Conservation (phyloP, 2,113 vertebrate species). For the Gobiocypris rarus region DNA sequence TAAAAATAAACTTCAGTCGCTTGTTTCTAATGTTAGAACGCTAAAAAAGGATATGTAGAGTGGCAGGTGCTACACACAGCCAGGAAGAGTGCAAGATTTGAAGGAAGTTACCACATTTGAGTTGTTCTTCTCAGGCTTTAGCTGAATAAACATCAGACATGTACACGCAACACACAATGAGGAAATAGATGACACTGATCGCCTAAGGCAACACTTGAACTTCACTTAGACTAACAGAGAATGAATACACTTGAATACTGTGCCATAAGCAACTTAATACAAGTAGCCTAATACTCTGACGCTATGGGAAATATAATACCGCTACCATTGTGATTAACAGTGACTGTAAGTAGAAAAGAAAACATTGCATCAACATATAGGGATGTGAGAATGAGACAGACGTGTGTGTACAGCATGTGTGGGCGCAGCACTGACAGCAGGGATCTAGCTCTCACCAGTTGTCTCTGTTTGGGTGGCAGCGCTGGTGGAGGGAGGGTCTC, state of each 20-base stretch:
- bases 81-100: not conserved
- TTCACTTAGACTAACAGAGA: constrained; percentile 9
- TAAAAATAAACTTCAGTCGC: not conserved
- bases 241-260: not conserved
- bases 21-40: not conserved
- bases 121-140: not conserved
- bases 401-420: not conserved
- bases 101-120: not conserved
- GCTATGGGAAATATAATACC: not conserved
- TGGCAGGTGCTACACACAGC: not conserved
- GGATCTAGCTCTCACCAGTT: constrained; percentile 81
- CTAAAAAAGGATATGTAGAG: not conserved
- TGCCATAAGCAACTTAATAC: constrained; percentile 5
- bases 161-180: constrained; percentile 2
- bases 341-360: not conserved
- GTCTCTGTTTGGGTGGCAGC: constrained; percentile 89
- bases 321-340: constrained; percentile 11
- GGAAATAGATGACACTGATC: constrained; percentile 18
- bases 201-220: not conserved
- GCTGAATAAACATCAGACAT: constrained; percentile 1
- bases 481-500: constrained; percentile 83
- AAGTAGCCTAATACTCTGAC: not conserved
- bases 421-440: not conserved
- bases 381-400: not conserved
- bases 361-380: not conserved